Conservation (phyloP, 2,797 vertebrate species). For the Onychomys torridus region DNA sequence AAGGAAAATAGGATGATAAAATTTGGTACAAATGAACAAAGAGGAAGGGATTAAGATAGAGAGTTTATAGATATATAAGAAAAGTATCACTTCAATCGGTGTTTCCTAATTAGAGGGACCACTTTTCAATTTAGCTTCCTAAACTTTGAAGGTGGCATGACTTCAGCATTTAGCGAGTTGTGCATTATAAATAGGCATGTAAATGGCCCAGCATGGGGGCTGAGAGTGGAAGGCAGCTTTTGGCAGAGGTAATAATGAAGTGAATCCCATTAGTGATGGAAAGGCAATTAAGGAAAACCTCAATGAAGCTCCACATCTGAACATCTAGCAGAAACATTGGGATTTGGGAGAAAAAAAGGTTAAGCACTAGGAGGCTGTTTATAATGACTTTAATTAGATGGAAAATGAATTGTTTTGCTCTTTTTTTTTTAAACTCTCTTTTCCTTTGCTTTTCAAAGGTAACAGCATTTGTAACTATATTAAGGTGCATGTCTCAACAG, state of each 20-base stretch:
- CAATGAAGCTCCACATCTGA: slow-evolving; percentile 74
- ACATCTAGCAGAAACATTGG: slow-evolving; percentile 50
- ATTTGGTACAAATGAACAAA: not conserved
- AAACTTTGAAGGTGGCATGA: slow-evolving; percentile 66
- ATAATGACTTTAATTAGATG: slow-evolving; percentile 78
- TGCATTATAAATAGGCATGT: slow-evolving; percentile 83
- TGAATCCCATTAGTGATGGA: slow-evolving; percentile 78
- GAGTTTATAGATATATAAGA: not conserved
- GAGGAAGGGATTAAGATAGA: not conserved
- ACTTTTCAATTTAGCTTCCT: slow-evolving; percentile 61
- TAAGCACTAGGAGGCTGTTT: slow-evolving; percentile 72
- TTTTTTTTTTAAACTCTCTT: slow-evolving; percentile 66
- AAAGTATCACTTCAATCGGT: not conserved
- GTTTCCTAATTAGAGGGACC: not conserved
- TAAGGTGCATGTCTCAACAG: not conserved
- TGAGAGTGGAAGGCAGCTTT: slow-evolving; percentile 55
- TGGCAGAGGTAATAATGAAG: slow-evolving; percentile 77
- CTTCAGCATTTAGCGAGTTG: slow-evolving; percentile 77
- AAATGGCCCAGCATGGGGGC: slow-evolving; percentile 80
- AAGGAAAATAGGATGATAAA: not conserved
- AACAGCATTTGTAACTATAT: slow-evolving; percentile 59
- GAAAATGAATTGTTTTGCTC: slow-evolving; percentile 79
- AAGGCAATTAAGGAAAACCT: slow-evolving; percentile 81
- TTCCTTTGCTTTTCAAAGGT: slow-evolving; percentile 68
- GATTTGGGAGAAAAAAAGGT: slow-evolving; percentile 77